Base-by-base conservation (phyloP, 2,797 vertebrate genomes). In the Uromys caudimaculatus region DNA sequence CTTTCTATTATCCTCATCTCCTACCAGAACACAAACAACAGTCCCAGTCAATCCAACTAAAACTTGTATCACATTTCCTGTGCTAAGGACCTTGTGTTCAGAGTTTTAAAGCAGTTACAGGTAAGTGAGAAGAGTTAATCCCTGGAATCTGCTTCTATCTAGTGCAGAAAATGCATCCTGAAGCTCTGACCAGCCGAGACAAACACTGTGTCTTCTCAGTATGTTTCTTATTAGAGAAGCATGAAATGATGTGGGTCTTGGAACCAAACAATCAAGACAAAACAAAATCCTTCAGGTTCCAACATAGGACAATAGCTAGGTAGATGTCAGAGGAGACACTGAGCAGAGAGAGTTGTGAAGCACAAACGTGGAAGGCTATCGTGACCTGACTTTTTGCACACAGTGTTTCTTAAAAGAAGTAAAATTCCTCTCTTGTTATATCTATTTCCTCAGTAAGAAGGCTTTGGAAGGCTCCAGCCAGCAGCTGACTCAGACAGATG, bases 21-120 rank as follows among this genome's bases (percentile, higher is more conserved):
- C n/a, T 38, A 78, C 52, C 41, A 97, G 90, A 96, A 52, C 52
- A 71, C 92, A 96, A 96, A 32, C 10, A 62, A 41, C 47, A 89
- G 35, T 71, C 50, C 64, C 19, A 17, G 29, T 90, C n/a, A 56
- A 82, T 58, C 69, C 62, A 83, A 58, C 90, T 94, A 79, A 95
- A 96, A 92, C 92, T 44, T 50, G 83, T 38, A 93, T 19, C 13
- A 6, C n/a, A 71, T 79, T 86, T 64, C 23, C 52, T 52, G 1
- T 14, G 62, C 64, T 81, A 1, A 2, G n/a, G 13, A 38, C 52
- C 83, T 4, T 71, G 32, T 76, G 2, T 21, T 88, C 50, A 67
- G 62, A n/a, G n/a, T 10, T 88, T 69, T 38, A 71, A 19, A 87
- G n/a, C 77, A 81, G 79, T 79, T 85, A 89, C 3, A 58, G 32